Conservation (phyloP, 2,888 invertebrate species). For the Prosapia bicincta region DNA sequence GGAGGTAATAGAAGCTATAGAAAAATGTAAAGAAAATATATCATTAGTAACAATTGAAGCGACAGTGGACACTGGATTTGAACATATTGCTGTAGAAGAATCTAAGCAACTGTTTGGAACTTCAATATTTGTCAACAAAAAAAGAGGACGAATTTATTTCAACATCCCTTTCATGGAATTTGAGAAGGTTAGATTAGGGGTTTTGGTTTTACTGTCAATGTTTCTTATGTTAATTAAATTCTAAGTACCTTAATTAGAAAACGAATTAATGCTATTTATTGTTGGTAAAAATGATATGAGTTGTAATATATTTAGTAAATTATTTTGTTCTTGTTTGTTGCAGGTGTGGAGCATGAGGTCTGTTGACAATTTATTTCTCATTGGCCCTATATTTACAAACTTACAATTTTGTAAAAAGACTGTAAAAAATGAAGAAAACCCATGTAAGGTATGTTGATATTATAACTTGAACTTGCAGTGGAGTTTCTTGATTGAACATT, state of each 20-base stretch:
- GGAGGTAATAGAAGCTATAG: neutral
- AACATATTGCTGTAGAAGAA: slow-evolving; percentile 36
- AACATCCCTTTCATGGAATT: slow-evolving; percentile 32
- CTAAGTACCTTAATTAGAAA: too few species aligned
- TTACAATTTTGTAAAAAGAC: neutral
- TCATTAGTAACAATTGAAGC: slow-evolving; percentile 35
- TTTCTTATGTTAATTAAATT: too few species aligned
- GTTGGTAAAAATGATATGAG: too few species aligned
- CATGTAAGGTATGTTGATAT: neutral
- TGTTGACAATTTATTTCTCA: slow-evolving; percentile 17
- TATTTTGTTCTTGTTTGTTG: too few species aligned
- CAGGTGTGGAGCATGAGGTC: slow-evolving; percentile 14
- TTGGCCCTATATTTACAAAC: slow-evolving; percentile 1
- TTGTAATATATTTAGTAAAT: too few species aligned
- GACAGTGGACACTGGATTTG: slow-evolving; percentile 37
- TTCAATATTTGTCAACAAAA: slow-evolving; percentile 22
- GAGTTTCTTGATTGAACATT: too few species aligned
- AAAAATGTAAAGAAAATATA: neutral
- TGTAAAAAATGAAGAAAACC: neutral
- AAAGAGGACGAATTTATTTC: slow-evolving; percentile 38
- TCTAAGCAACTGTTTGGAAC: slow-evolving; percentile 38
- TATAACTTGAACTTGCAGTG: too few species aligned
- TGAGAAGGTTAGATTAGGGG: slow-evolving; percentile 27
- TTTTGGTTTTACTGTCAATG: too few species aligned
- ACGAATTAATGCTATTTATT: too few species aligned